phyloP scores from a whole-genome alignment of 2,113 vertebrate genomes.

The Zosterops hypoxanthus region DNA sequence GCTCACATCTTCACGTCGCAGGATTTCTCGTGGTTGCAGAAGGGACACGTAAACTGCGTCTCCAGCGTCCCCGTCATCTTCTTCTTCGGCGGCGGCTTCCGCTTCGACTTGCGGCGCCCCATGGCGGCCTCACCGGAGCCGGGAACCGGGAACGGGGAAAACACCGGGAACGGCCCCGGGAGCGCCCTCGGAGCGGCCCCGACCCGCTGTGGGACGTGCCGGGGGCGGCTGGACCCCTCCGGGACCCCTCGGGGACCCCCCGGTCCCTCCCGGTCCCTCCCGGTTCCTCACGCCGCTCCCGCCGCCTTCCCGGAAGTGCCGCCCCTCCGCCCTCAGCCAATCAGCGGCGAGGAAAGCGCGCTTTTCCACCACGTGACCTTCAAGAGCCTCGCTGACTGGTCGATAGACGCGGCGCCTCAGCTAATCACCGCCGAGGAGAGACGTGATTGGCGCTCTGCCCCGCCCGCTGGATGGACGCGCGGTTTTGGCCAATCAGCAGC shows the following conservation, averaged over 20 bases:
- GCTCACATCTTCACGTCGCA: neutral
- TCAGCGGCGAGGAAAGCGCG: neutral
- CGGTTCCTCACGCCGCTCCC: neutral
- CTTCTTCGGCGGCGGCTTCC: neutral
- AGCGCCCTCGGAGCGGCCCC: neutral
- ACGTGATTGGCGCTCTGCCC: fast-evolving
- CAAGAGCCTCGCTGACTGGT: fast-evolving
- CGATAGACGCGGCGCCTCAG: fast-evolving
- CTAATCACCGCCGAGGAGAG: neutral
- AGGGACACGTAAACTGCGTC: neutral
- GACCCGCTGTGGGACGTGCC: neutral
- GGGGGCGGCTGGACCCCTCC: neutral
- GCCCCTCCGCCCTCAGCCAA: neutral
- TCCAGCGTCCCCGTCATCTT: neutral
- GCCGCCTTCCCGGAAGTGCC: neutral
- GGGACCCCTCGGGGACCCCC: neutral
- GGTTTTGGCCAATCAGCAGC: fast-evolving
- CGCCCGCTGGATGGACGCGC: fast-evolving
- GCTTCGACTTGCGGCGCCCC: neutral
- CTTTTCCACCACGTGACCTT: fast-evolving
- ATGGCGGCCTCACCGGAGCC: neutral
- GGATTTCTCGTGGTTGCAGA: neutral
- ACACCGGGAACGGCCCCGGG: neutral
- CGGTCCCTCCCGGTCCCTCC: neutral
- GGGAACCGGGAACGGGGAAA: neutral